Evolutionary conservation across 2,797 vertebrate genomes (phyloP).

Genomic region (Delichon dasypus): DNA sequence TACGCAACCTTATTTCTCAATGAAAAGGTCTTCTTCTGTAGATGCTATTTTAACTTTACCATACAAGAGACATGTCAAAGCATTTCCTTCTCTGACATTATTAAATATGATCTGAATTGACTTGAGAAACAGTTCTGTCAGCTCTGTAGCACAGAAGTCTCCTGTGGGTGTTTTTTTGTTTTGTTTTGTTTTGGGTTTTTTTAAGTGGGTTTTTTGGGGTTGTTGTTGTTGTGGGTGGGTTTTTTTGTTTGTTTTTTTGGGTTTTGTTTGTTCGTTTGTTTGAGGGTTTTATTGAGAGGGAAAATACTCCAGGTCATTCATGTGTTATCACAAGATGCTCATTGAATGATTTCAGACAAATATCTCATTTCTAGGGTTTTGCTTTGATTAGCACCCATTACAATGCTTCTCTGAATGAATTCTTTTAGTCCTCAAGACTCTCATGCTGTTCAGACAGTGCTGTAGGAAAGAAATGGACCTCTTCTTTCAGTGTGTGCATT

Average conservation of each 20-base stretch:
- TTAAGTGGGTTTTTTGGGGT: too few relatives aligned
- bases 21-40: not conserved
- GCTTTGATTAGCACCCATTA: slow-evolving; percentile 17
- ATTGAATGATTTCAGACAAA: slow-evolving; percentile 8
- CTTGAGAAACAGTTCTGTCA: not conserved
- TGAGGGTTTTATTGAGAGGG: not conserved
- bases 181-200: too few relatives aligned
- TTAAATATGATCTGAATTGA: slow-evolving; percentile 6
- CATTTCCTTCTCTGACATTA: not conserved
- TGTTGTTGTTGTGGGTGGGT: too few relatives aligned
- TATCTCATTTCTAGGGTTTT: not conserved
- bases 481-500: slow-evolving; percentile 22
- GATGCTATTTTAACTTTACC: not conserved
- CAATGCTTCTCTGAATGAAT: slow-evolving; percentile 1
- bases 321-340: not conserved
- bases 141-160: not conserved
- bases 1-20: not conserved
- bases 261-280: too few relatives aligned
- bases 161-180: not conserved
- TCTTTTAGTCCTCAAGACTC: not conserved
- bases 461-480: not conserved
- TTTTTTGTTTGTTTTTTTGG: too few relatives aligned
- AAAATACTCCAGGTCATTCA: not conserved
- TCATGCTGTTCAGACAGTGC: not conserved
- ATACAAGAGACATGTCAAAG: not conserved